Percentiles rank a stretch among this genome's conserved stretches.
phyloP scores from a whole-genome alignment of 1,140 invertebrate species.

The Scaptodrosophila lebanonensis region DNA sequence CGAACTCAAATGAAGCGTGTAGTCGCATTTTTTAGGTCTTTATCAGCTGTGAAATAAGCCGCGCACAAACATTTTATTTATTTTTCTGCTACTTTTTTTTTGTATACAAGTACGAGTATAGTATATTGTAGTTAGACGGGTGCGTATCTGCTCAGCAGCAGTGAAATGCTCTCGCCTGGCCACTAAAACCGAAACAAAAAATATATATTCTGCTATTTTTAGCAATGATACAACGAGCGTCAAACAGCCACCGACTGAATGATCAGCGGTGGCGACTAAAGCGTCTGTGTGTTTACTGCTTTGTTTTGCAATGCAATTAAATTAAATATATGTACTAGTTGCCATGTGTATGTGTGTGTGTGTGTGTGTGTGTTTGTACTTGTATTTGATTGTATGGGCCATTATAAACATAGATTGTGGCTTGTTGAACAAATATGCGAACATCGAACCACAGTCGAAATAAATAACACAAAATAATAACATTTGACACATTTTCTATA shows the following conservation, averaged over 20 bases:
- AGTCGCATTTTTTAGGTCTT: too few species aligned
- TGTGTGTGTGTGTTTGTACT: slow-evolving; percentile 6
- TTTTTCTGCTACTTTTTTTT: too few species aligned
- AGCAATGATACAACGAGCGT: slow-evolving; percentile 56
- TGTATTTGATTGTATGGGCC: too few species aligned
- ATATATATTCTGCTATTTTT: slow-evolving; percentile 68
- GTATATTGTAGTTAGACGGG: too few species aligned
- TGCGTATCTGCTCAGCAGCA: too few species aligned
- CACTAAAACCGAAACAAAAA: slow-evolving; percentile 45
- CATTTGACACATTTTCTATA: slow-evolving; percentile 1
- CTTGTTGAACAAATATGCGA: too few species aligned
- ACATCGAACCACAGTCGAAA: too few species aligned
- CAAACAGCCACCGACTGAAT: slow-evolving; percentile 1
- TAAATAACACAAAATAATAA: too few species aligned
- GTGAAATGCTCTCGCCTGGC: not conserved
- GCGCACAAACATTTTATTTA: too few species aligned
- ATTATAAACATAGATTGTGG: slow-evolving; percentile 27
- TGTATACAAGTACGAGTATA: too few species aligned
- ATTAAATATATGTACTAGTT: slow-evolving; percentile 41
- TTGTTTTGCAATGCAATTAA: slow-evolving; percentile 62
- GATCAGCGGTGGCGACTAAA: not conserved
- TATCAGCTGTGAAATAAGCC: too few species aligned
- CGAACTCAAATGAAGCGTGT: too few species aligned
- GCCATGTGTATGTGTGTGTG: slow-evolving; percentile 6
- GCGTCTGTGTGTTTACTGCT: slow-evolving; percentile 52